Conservation (phyloP, 1,140 invertebrate genomes). For the Wasmannia auropunctata region DNA sequence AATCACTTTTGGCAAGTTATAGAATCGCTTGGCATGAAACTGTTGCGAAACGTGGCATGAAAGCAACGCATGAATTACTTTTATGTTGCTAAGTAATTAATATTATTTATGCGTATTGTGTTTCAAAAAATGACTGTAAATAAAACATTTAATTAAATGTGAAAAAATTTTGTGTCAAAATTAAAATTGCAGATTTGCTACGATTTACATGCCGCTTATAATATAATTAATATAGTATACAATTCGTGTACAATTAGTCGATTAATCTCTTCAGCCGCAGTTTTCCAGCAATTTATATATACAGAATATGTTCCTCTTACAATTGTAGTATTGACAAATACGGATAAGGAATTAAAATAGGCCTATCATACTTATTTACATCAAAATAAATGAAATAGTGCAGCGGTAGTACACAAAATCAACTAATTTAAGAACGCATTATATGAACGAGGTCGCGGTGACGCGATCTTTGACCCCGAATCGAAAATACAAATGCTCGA, state of each 20-base stretch:
- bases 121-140: neutral
- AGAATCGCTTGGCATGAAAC: neutral
- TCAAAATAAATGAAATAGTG: neutral
- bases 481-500: conserved; percentile 53
- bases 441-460: conserved; percentile 29
- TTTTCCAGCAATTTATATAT: conserved; percentile 24
- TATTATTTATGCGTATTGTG: neutral
- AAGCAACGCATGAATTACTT: conserved; percentile 1
- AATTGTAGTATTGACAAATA: neutral
- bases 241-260: too few relatives aligned
- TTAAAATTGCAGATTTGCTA: neutral
- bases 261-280: conserved; percentile 6
- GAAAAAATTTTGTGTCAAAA: neutral
- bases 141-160: neutral
- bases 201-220: neutral
- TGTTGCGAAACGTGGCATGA: neutral
- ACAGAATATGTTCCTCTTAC: neutral
- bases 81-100: neutral
- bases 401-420: neutral
- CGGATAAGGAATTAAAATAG: neutral
- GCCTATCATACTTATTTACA: neutral
- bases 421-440: conserved; percentile 18
- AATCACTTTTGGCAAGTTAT: conserved; percentile 9
- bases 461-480: conserved; percentile 56
- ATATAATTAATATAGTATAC: neutral